These are phyloP conservation scores for Seison nebaliae DNA, from an alignment of 1,140 invertebrate genomes.

Conservation along the genomic window DNA sequence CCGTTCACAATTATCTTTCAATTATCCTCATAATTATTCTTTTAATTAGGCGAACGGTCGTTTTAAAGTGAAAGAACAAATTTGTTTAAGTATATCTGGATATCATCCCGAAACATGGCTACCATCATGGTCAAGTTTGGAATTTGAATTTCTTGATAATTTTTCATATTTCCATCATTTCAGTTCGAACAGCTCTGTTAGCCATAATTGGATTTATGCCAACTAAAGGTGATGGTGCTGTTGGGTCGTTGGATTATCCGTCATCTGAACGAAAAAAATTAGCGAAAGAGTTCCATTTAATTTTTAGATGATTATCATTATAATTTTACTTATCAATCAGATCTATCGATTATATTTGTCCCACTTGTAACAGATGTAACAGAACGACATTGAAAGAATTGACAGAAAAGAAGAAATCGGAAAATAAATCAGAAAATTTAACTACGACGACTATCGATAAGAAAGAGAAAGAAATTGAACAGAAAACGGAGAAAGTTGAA, in stretches of 20 bases:
- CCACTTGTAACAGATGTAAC: constrained; percentile 4
- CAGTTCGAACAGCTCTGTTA: constrained; percentile 60
- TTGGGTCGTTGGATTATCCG: constrained; percentile 62
- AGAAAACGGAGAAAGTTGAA: no score
- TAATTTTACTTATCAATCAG: background rate
- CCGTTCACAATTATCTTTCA: constrained; percentile 34
- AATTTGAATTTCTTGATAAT: background rate
- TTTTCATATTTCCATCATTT: constrained; percentile 16
- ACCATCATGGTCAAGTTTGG: constrained; percentile 57
- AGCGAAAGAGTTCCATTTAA: constrained; percentile 29
- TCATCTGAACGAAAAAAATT: constrained; percentile 49
- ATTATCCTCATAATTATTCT: background rate
- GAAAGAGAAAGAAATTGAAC: no score
- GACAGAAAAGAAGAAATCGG: no score
- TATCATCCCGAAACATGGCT: constrained; percentile 90
- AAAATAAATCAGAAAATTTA: no score
- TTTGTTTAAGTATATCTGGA: constrained; percentile 81
- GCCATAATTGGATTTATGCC: constrained; percentile 77
- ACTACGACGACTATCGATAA: no score
- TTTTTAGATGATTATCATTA: background rate
- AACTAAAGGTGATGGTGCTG: constrained; percentile 50
- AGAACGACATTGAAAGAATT: background rate
- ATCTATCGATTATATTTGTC: constrained; percentile 6
- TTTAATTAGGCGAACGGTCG: constrained; percentile 54
- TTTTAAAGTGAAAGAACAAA: constrained; percentile 76